Percentiles rank a stretch among this genome's conserved stretches.
Conservation (phyloP, 2,888 invertebrate genomes). For the Serrognathus titanus region DNA sequence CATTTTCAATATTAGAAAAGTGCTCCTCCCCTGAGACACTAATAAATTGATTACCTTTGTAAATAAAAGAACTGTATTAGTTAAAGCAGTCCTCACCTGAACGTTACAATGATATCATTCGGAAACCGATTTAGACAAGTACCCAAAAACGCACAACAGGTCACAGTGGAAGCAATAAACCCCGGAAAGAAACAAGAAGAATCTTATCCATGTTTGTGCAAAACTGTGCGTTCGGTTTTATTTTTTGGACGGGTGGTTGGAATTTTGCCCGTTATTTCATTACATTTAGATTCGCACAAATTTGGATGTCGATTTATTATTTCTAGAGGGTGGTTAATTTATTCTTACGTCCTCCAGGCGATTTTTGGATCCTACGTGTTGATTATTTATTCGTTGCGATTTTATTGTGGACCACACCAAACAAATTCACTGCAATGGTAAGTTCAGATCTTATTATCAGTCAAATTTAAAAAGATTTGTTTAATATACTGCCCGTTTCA, state of each 20-base stretch:
- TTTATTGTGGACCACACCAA: constrained; percentile 10
- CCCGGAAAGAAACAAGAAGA: not conserved
- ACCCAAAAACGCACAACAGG: not conserved
- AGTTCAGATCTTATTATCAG: not conserved
- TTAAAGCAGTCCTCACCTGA: too few relatives aligned
- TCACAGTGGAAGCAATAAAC: not conserved
- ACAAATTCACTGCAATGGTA: constrained; percentile 12
- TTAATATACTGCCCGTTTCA: too few relatives aligned
- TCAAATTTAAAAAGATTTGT: too few relatives aligned
- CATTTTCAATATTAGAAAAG: too few relatives aligned
- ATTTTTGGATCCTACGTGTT: not conserved
- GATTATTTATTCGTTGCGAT: constrained; percentile 6
- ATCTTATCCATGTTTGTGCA: constrained; percentile 11
- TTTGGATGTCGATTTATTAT: constrained; percentile 5
- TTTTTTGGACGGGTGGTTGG: constrained; percentile 5
- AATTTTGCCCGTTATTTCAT: constrained; percentile 1
- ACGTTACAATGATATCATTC: too few relatives aligned
- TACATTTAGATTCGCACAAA: not conserved
- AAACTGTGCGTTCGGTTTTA: not conserved
- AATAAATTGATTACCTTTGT: too few relatives aligned
- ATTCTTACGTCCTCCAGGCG: not conserved
- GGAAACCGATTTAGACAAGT: too few relatives aligned
- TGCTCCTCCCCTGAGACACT: too few relatives aligned
- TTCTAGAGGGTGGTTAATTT: constrained; percentile 7
- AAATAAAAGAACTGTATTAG: too few relatives aligned